Evolutionary conservation across 2,797 vertebrate genomes (phyloP).

Genomic region (Masticophis lateralis): DNA sequence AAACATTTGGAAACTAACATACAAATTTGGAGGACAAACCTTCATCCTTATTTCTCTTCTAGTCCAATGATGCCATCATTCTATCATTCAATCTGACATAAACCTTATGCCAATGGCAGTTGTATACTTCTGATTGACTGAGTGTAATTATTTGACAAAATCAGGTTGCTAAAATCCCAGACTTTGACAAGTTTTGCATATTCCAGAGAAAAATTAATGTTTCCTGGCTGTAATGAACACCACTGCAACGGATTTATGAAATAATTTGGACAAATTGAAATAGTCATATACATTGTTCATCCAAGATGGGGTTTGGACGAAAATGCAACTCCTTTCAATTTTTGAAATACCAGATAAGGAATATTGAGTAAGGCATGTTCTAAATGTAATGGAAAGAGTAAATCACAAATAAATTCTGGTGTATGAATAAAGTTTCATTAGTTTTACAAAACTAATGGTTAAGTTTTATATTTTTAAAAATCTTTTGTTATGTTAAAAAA

Average conservation of each 20-base stretch:
- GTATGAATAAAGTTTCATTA: neutral
- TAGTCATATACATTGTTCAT: conserved; percentile 52
- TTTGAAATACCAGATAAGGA: conserved; percentile 60
- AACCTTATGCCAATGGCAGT: neutral
- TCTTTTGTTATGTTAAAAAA: neutral
- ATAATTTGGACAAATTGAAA: conserved; percentile 52
- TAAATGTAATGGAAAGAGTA: conserved; percentile 51
- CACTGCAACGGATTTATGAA: conserved; percentile 55
- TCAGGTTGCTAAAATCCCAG: conserved; percentile 55
- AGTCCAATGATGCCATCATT: neutral
- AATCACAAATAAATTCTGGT: conserved; percentile 61
- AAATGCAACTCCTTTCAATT: conserved; percentile 39
- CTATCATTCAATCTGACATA: neutral
- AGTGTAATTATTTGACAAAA: conserved; percentile 46
- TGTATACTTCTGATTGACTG: conserved; percentile 45
- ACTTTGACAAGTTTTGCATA: conserved; percentile 33
- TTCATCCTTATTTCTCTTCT: neutral
- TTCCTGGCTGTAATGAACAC: conserved; percentile 54
- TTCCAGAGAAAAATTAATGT: conserved; percentile 50
- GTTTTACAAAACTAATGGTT: neutral
- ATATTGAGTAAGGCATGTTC: conserved; percentile 51
- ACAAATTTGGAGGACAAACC: no score
- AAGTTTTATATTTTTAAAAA: neutral
- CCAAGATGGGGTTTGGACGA: conserved; percentile 57
- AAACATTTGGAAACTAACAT: no score